These are phyloP conservation scores for Neofelis nebulosa DNA, from an alignment of 2,113 vertebrate species.

Conservation along the genomic window DNA sequence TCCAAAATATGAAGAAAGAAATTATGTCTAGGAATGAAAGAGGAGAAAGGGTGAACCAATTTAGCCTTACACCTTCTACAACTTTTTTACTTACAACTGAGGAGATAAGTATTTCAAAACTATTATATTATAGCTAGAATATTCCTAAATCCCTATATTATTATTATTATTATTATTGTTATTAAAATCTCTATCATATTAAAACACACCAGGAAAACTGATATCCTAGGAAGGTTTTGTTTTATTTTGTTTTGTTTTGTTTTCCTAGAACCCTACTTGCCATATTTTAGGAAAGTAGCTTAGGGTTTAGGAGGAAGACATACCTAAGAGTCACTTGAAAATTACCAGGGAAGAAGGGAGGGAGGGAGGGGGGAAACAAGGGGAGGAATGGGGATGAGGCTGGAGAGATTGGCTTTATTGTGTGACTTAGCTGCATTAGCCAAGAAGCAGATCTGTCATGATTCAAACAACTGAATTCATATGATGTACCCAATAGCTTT, in stretches of 20 bases:
- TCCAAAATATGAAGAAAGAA: conserved; percentile 24
- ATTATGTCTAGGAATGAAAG: neutral
- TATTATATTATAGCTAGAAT: neutral
- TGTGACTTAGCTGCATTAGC: neutral
- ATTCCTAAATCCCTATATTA: neutral
- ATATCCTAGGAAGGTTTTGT: neutral
- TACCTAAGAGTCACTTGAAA: neutral
- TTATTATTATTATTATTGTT: neutral
- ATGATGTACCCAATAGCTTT: neutral
- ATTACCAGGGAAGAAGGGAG: neutral
- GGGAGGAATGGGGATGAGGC: neutral
- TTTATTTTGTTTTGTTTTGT: neutral
- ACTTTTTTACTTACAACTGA: neutral
- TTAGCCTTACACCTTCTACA: neutral
- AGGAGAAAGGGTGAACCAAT: neutral
- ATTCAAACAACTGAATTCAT: neutral
- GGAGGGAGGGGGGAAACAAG: neutral
- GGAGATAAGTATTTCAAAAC: neutral
- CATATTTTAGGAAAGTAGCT: neutral
- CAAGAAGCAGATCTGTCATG: neutral
- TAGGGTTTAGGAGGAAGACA: neutral
- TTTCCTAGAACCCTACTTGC: neutral
- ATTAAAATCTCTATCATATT: neutral
- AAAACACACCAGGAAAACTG: neutral
- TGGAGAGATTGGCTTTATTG: neutral